Conservation (phyloP, 1,140 invertebrate species). For the Anastrepha ludens region DNA sequence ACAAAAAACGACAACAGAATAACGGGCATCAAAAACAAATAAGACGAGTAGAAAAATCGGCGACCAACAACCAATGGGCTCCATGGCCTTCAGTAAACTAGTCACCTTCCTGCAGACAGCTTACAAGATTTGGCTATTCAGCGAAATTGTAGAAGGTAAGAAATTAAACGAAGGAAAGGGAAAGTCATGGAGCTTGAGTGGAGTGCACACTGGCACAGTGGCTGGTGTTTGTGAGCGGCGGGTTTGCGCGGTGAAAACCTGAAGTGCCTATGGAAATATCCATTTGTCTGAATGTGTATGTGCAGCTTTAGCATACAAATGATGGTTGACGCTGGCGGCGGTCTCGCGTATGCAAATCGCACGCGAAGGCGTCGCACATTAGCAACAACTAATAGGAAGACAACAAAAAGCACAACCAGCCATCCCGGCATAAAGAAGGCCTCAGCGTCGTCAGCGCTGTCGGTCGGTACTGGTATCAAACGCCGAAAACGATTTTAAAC, state of each 20-base stretch:
- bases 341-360: slow-evolving; percentile 47
- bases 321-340: background rate
- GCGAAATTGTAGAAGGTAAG: slow-evolving; percentile 43
- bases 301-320: background rate
- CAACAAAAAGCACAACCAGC: background rate
- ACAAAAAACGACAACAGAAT: background rate
- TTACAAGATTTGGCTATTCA: slow-evolving; percentile 33
- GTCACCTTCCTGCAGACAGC: background rate
- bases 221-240: background rate
- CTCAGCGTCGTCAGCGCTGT: background rate
- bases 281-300: background rate
- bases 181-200: slow-evolving; percentile 8
- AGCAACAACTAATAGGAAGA: background rate
- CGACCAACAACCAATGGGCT: background rate
- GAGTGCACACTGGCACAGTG: background rate
- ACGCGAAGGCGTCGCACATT: slow-evolving; percentile 27
- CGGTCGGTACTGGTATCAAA: background rate
- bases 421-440: background rate
- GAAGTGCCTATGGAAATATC: slow-evolving; percentile 11
- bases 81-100: background rate
- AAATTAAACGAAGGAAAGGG: slow-evolving; percentile 31
- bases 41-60: background rate
- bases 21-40: slow-evolving; percentile 10
- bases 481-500: background rate
- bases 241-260: background rate